A percentile compares a stretch with the other conserved stretches of the same genome.
phyloP scores from a whole-genome alignment of 2,888 invertebrate species.

The Xanthia icteritia region DNA sequence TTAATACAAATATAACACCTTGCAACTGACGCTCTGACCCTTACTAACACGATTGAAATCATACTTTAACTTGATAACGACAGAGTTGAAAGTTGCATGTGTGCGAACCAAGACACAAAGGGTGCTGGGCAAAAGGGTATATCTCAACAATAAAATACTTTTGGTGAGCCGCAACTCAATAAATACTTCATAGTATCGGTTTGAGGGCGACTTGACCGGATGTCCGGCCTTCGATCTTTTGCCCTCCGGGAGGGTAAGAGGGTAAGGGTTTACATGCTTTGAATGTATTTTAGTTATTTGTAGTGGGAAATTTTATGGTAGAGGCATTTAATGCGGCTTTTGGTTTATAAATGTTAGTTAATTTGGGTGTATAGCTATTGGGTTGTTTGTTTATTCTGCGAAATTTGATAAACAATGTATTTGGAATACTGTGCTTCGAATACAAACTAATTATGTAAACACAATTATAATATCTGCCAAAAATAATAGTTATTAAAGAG shows the following conservation, averaged over 20 bases:
- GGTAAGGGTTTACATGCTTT: constrained; percentile 76
- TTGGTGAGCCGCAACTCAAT: constrained; percentile 89
- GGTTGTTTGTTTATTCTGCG: constrained; percentile 9
- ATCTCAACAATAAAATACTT: constrained; percentile 88
- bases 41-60: constrained; percentile 57
- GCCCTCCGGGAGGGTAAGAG: constrained; percentile 79
- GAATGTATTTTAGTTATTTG: constrained; percentile 77
- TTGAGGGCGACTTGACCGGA: constrained; percentile 87
- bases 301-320: constrained; percentile 71
- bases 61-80: constrained; percentile 47
- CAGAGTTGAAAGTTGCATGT: constrained; percentile 66
- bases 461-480: background rate
- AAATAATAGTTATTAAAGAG: background rate
- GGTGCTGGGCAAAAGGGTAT: constrained; percentile 80
- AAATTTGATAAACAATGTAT: background rate
- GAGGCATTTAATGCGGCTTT: constrained; percentile 61
- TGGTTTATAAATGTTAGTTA: constrained; percentile 56
- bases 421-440: background rate
- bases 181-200: constrained; percentile 90
- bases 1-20: constrained; percentile 84
- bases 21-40: constrained; percentile 70
- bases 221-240: constrained; percentile 87
- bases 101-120: constrained; percentile 66
- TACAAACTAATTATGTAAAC: background rate
- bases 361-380: constrained; percentile 44